Conservation (phyloP, 2,113 vertebrate genomes). For the Salminus brasiliensis region DNA sequence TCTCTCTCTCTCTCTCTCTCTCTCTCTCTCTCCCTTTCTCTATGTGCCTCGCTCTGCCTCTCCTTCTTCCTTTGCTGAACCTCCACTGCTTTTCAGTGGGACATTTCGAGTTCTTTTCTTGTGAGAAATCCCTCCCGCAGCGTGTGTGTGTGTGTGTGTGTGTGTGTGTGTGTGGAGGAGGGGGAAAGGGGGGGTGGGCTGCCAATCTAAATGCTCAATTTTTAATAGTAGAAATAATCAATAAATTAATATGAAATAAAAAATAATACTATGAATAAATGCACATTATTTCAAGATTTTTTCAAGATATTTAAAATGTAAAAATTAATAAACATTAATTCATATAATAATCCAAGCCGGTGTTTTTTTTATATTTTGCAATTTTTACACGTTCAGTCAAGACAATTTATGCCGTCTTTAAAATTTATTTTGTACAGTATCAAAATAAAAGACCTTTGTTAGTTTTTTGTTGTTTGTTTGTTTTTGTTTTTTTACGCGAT, state of each 20-base stretch:
- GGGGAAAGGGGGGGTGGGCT: slow-evolving; percentile 2
- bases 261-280: background rate
- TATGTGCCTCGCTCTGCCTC: slow-evolving; percentile 72
- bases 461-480: too few relatives aligned
- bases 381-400: too few relatives aligned
- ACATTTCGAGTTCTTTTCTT: slow-evolving; percentile 71
- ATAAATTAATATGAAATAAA: background rate
- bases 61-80: slow-evolving; percentile 62
- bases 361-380: too few relatives aligned
- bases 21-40: too few relatives aligned
- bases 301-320: too few relatives aligned
- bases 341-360: too few relatives aligned
- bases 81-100: slow-evolving; percentile 71
- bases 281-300: too few relatives aligned
- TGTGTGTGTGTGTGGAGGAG: too few relatives aligned
- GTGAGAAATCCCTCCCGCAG: slow-evolving; percentile 54
- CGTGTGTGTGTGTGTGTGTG: slow-evolving; percentile 23
- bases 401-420: background rate
- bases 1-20: slow-evolving; percentile 63
- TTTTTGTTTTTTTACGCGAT: background rate
- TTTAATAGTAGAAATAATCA: background rate
- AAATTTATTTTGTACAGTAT: background rate
- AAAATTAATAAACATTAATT: too few relatives aligned
- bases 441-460: background rate
- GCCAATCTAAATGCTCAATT: slow-evolving; percentile 28